phyloP scores from a whole-genome alignment of 2,888 invertebrate species.

The Aspidiotus rigidus region DNA sequence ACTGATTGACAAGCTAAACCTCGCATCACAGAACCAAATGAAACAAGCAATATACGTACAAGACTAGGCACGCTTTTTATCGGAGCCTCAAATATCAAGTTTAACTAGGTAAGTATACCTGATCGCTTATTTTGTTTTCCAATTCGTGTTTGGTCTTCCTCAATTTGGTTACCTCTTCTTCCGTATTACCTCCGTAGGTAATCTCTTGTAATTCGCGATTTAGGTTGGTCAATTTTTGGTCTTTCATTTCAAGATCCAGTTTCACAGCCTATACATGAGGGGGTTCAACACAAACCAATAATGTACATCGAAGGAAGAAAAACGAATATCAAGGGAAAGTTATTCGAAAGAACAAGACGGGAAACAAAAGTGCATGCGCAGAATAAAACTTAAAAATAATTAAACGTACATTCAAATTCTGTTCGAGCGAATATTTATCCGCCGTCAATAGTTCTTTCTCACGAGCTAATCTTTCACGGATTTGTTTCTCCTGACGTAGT shows the following conservation, averaged over 20 bases:
- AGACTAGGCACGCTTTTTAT: too few relatives aligned
- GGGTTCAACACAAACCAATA: conserved; percentile 8
- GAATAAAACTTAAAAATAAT: conserved; percentile 21
- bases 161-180: conserved; percentile 73
- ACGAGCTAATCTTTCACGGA: conserved; percentile 67
- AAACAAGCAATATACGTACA: too few relatives aligned
- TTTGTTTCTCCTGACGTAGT: conserved; percentile 65
- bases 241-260: conserved; percentile 78
- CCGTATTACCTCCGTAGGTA: conserved; percentile 66
- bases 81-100: too few relatives aligned
- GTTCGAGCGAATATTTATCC: conserved; percentile 79
- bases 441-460: conserved; percentile 77
- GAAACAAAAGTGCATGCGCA: neutral
- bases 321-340: too few relatives aligned
- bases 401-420: conserved; percentile 67
- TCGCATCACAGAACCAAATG: too few relatives aligned
- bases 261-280: conserved; percentile 60
- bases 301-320: conserved; percentile 36
- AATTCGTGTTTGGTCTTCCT: conserved; percentile 77
- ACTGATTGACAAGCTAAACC: too few relatives aligned
- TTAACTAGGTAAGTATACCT: conserved; percentile 42
- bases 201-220: conserved; percentile 78
- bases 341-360: neutral
- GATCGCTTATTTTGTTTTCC: conserved; percentile 72
- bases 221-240: conserved; percentile 69